phyloP scores from a whole-genome alignment of 2,113 vertebrate species.

The Sphaerodactylus townsendi region DNA sequence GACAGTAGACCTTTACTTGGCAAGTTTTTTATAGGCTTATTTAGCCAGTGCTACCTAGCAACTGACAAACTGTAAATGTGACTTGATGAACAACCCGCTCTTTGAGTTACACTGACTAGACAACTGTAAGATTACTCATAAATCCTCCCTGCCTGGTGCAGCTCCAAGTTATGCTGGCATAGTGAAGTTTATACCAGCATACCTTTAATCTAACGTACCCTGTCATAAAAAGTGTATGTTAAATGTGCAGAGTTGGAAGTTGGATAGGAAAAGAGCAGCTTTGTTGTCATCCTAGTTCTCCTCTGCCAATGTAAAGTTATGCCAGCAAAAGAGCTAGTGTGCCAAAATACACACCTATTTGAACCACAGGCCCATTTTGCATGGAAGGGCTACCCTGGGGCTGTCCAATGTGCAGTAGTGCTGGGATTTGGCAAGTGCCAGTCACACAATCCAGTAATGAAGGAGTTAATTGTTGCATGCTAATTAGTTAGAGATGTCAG shows the following conservation, averaged over 20 bases:
- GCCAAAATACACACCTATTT: neutral
- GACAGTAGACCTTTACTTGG: too few relatives aligned
- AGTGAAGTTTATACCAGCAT: neutral
- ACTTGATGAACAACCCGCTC: neutral
- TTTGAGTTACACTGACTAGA: conserved; percentile 23
- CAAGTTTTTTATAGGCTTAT: too few relatives aligned
- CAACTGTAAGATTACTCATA: neutral
- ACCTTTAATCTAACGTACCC: neutral
- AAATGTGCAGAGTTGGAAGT: neutral
- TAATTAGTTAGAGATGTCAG: too few relatives aligned
- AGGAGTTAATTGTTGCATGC: too few relatives aligned
- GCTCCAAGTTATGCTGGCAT: neutral
- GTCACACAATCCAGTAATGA: too few relatives aligned
- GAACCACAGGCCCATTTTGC: too few relatives aligned
- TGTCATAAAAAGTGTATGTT: neutral
- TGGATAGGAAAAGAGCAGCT: neutral
- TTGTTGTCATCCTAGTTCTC: too few relatives aligned
- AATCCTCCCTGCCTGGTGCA: neutral
- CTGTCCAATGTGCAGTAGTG: too few relatives aligned
- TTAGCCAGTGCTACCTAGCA: neutral
- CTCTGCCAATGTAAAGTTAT: neutral
- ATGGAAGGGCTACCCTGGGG: too few relatives aligned
- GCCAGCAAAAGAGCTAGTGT: neutral
- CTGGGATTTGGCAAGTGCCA: too few relatives aligned
- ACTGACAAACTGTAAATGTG: neutral